Conservation (phyloP, 1,140 invertebrate genomes). For the Akabosia matsudoensis region DNA sequence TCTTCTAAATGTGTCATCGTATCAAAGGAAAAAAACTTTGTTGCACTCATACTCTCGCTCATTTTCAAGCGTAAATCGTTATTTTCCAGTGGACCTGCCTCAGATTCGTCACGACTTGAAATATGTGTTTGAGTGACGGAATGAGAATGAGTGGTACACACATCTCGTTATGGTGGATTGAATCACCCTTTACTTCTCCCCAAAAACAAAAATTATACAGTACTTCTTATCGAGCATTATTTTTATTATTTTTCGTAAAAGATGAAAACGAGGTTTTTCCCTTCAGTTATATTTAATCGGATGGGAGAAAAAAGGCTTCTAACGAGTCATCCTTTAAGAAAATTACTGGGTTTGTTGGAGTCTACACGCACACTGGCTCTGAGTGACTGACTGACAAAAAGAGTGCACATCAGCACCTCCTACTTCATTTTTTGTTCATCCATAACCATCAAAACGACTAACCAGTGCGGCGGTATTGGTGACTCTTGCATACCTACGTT, state of each 20-base stretch:
- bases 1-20: slow-evolving; percentile 23
- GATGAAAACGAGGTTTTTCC: neutral
- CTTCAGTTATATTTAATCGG: slow-evolving; percentile 2
- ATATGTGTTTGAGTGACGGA: neutral
- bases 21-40: neutral
- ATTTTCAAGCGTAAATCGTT: slow-evolving; percentile 2
- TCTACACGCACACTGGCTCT: slow-evolving; percentile 5
- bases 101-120: slow-evolving; percentile 15
- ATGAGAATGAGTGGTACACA: neutral
- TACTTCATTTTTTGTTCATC: slow-evolving; percentile 2
- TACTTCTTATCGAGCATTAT: neutral
- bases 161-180: neutral
- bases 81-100: slow-evolving; percentile 20
- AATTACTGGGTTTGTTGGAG: slow-evolving; percentile 20
- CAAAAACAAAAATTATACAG: neutral
- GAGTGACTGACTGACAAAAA: neutral
- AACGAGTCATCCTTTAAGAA: slow-evolving; percentile 22
- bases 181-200: neutral
- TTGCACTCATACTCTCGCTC: neutral
- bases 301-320: neutral
- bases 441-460: neutral
- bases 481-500: neutral
- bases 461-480: neutral
- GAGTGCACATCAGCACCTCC: neutral
- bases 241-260: neutral